Base-by-base conservation (phyloP, 2,888 invertebrate genomes). In the Drosophila helvetica region DNA sequence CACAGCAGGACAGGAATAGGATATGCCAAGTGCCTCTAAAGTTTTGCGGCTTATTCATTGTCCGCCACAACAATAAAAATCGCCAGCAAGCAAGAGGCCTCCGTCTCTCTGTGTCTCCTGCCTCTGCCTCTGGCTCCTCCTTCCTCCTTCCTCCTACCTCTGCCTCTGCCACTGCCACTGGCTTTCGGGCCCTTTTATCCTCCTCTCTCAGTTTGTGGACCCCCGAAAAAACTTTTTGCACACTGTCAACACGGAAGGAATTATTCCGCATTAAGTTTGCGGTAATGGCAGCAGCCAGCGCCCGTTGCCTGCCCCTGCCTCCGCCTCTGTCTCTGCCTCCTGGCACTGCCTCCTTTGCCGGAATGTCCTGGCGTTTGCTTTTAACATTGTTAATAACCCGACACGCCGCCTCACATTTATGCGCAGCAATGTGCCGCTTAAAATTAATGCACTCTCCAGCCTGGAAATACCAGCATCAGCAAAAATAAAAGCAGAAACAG, bases 241-340 rank as follows among this genome's bases (percentile, higher is more conserved):
- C 83, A 86, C 88, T 88, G 83, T 86, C 85, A 85, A 85, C 89
- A 85, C 89, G 88, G 90, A 88, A 88, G 87, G 86, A 84, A 85
- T 88, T 88, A 89, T 89, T 89, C 86, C 78, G 88, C 86, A 89
- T 89, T 90, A 90, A 90, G 90, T 84, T 84, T 88, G 83, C 68
- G 88, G 88, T 86, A 86, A 88, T 88, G 88, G 83, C 76, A 71
- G 74, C 86, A 74, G 86, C 72, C 88, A 82, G 72, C 74, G 38
- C 54, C 51, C 6, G 33, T 33, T 33, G n/a, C 50, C 27, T n/a
- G 47, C 30, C 25, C 50, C 27, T n/a, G 47, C 30, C 43, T 12
- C 15, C 17, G n/a, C n/a, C n/a, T n/a, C n/a, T 42, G 15, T n/a
- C 55, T 3, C n/a, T 8, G 10, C 45, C 69, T 46, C 5, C 33